Percentiles rank a stretch among this genome's conserved stretches.
Evolutionary conservation across 2,888 invertebrate genomes (phyloP).

Genomic region (Exephanes ischioxanthus): DNA sequence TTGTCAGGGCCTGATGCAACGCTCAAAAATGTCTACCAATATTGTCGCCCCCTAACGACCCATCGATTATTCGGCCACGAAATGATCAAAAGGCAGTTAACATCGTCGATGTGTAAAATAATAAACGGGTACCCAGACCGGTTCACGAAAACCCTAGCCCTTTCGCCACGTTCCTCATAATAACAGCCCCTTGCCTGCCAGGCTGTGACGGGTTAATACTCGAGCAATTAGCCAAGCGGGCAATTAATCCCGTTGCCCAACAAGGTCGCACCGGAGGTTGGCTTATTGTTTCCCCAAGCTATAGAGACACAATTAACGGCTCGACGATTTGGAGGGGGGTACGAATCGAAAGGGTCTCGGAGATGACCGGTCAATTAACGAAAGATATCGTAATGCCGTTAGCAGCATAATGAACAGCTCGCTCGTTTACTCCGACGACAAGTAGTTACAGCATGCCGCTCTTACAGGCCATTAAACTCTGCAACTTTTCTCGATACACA

Average conservation of each 20-base stretch:
- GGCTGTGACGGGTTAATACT: slow-evolving; percentile 64
- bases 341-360: slow-evolving; percentile 8
- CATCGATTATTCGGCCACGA: not conserved
- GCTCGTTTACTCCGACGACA: not conserved
- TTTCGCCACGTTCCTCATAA: slow-evolving; percentile 23
- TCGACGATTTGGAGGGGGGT: not conserved
- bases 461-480: not conserved
- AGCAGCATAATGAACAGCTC: slow-evolving; percentile 19
- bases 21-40: not conserved
- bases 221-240: slow-evolving; percentile 63
- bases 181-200: slow-evolving; percentile 38
- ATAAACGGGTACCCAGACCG: slow-evolving; percentile 14
- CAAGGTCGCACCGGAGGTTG: slow-evolving; percentile 38
- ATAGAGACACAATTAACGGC: slow-evolving; percentile 34
- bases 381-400: slow-evolving; percentile 28
- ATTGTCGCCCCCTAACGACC: not conserved
- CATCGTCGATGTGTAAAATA: slow-evolving; percentile 5
- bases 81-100: not conserved
- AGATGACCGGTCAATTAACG: slow-evolving; percentile 31
- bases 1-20: too few relatives aligned
- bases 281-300: slow-evolving; percentile 52
- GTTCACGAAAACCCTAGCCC: not conserved
- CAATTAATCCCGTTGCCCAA: slow-evolving; percentile 63
- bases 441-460: not conserved
- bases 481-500: not conserved